Evolutionary conservation across 1,140 invertebrate species (phyloP), one percentile per base, ranked within the genome.

Genomic region (Diploscapter pachys): DNA sequence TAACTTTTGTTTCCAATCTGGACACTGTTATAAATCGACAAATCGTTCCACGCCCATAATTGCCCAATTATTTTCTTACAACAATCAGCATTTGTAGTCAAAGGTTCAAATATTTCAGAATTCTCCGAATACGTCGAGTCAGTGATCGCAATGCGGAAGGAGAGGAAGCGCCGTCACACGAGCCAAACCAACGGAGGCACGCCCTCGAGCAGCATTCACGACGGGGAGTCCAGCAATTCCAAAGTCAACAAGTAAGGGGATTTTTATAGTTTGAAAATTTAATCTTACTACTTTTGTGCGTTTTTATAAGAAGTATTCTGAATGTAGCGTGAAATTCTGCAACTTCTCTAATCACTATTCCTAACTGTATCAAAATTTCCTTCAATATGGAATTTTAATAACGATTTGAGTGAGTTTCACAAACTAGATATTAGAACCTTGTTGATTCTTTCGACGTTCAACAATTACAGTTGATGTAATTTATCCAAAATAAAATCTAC

Each of bases 91-190:
- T 31, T 31, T 31, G 31, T 31, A 31, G 31, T 31, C 31, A 31
- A 31, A 31, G 31, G 31, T 31, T 31, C 31, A 31, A 31, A 31
- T 31, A n/a, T 68, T 51, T 61, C 52, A 68, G 64, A 71, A 63
- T 76, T 75, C 56, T 63, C 75, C 4, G 72, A 76, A 5, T 73
- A 76, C 53, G 59, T 76, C 9, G 75, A 76, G 59, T 56, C 69
- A 52, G 55, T 71, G 0, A 3, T 76, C 9, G 62, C 75, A 9
- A 59, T 59, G n/a, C 57, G 75, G 65, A 76, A 76, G 63, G 75
- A 76, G 5, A 54, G 70, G 48, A 76, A 71, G 55, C 49, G 70
- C 11, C 50, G 75, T 3, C 75, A 71, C 52, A 69, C 63, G 62
- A 65, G 59, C 63, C 8, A 76, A 57, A 71, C 63, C 31, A 31